These are phyloP conservation scores for Natator depressus DNA, from an alignment of 2,113 vertebrate genomes.

Conservation along the genomic window DNA sequence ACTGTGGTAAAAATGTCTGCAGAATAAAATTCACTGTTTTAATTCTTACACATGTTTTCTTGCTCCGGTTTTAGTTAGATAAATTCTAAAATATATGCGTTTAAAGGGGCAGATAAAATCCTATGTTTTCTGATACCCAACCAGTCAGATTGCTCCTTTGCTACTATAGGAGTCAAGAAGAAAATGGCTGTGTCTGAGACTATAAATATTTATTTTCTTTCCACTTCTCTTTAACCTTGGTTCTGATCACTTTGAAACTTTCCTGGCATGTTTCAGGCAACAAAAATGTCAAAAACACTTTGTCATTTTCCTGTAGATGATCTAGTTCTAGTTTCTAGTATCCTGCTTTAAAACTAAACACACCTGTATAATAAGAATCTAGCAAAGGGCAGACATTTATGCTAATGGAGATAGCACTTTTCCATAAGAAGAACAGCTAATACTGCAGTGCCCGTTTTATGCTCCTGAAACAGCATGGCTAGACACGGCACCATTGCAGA, in stretches of 20 bases:
- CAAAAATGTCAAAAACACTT: neutral
- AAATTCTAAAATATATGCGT: neutral
- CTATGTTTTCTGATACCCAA: neutral
- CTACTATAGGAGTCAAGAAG: neutral
- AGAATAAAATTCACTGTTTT: conserved; percentile 35
- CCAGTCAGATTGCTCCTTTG: neutral
- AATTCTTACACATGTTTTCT: neutral
- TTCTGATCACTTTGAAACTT: conserved; percentile 15
- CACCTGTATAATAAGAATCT: neutral
- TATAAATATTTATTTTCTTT: conserved; percentile 5
- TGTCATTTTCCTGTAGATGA: neutral
- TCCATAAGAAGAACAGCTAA: neutral
- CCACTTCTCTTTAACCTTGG: neutral
- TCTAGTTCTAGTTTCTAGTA: neutral
- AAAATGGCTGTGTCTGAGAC: neutral
- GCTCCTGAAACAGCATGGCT: neutral
- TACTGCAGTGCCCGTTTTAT: neutral
- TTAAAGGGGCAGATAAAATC: conserved; percentile 36
- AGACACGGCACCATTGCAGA: neutral
- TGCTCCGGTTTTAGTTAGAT: neutral
- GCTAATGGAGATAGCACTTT: neutral
- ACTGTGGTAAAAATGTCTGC: neutral
- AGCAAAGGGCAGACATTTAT: neutral
- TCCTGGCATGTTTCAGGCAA: neutral
- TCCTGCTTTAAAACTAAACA: neutral